These are phyloP conservation scores for Delphinapterus leucas DNA, from an alignment of 2,113 vertebrate genomes.

Conservation along the genomic window DNA sequence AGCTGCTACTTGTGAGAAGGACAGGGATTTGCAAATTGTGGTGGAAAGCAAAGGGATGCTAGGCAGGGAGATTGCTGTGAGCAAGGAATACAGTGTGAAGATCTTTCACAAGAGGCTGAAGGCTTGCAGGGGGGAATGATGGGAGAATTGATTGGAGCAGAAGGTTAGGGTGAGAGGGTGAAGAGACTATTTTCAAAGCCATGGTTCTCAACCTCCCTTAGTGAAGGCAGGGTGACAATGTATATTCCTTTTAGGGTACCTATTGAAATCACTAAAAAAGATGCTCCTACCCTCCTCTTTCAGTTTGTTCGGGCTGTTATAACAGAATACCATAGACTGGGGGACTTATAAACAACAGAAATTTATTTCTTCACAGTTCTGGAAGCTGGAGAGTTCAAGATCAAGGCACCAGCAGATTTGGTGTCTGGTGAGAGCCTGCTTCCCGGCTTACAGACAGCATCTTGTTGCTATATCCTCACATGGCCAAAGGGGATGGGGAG, in stretches of 20 bases:
- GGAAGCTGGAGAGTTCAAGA: background rate
- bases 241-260: background rate
- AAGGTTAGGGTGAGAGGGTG: background rate
- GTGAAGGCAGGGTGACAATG: background rate
- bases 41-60: background rate
- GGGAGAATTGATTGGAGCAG: background rate
- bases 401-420: background rate
- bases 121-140: background rate
- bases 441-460: background rate
- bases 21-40: background rate
- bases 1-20: background rate
- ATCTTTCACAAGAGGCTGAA: background rate
- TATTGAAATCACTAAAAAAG: background rate
- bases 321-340: background rate
- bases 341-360: background rate
- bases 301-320: background rate
- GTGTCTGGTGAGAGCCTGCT: background rate
- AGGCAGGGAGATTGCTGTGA: background rate
- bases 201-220: background rate
- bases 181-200: background rate
- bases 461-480: background rate
- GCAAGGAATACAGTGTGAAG: background rate
- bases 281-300: background rate
- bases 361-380: background rate
- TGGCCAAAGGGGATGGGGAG: background rate